Evolutionary conservation across 1,140 invertebrate genomes (phyloP).

Genomic region (Hylyphantes graminicola): DNA sequence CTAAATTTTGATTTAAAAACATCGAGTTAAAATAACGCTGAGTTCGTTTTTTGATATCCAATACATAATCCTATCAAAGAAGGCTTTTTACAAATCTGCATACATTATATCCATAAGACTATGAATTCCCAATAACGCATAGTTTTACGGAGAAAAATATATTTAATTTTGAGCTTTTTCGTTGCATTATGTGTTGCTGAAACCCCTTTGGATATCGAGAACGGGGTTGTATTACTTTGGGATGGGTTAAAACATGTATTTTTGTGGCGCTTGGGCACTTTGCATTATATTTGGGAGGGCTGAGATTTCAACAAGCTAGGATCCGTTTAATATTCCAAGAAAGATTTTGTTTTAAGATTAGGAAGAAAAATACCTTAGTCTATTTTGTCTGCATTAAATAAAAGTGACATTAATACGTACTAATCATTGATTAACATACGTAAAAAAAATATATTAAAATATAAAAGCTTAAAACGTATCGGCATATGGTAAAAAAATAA

Average conservation of each 20-base stretch:
- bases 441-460: no score
- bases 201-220: not conserved
- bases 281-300: constrained; percentile 19
- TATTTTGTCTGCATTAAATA: no score
- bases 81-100: constrained; percentile 57
- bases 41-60: no score
- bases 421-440: no score
- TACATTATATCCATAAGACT: constrained; percentile 31
- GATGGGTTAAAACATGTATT: constrained; percentile 24
- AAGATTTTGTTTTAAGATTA: not conserved
- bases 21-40: no score
- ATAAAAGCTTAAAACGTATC: no score
- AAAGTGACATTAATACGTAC: no score
- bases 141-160: constrained; percentile 22
- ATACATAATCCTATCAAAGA: constrained; percentile 16
- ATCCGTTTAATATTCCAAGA: not conserved
- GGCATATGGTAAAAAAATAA: no score
- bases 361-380: no score
- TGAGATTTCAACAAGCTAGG: constrained; percentile 19
- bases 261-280: not conserved
- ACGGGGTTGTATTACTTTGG: constrained; percentile 14
- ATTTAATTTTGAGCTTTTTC: constrained; percentile 46
- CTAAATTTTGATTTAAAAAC: no score
- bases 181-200: no score
- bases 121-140: constrained; percentile 4